Evolutionary conservation across 2,888 invertebrate genomes (phyloP), one percentile per base, ranked within the genome.

Genomic region (Cyclophora albipunctata): DNA sequence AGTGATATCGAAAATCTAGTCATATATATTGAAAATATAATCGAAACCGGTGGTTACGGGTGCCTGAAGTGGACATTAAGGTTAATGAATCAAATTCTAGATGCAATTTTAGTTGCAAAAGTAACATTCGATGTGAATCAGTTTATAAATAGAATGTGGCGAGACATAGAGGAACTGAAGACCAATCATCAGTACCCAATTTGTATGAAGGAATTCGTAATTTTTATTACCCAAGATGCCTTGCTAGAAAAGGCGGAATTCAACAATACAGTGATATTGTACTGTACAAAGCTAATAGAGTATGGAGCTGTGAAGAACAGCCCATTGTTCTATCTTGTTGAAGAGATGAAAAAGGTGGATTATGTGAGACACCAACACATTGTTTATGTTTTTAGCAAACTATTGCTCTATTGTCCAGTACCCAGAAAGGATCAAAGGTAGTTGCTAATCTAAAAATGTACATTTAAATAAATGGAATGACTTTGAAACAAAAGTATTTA

Each of bases 371-470:
- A 70, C 63, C 68, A 73, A 2, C 77, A 79, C 45, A 66, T 89
- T 50, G 62, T 82, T 42, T 78, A 77, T 59, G 62, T 90, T 43
- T 62, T 91, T 45, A 71, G 81, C 53, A 84, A 90, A 48, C 78
- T 90, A 44, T 61, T 91, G 49, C 61, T 90, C 6, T 89, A 84
- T 71, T 85, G 89, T 46, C 80, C 84, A 47, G 79, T 90, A 7
- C 79, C 81, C 40, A 84, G 84, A 58, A 91, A 89, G 69, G 91
- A 91, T 63, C 89, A 90, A 63, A 90, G 90, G 91, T 90, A 69
- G 45, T 46, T 20, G 20, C 20, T 20, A 20, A 20, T 20, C 20
- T 20, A 20, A 20, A n/a, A 45, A 34, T 34, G 35, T 41, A 37
- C 5, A 37, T 37, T 37, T 5, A 37, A 37, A 37, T 37, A 37